These are phyloP conservation scores for Erpetoichthys calabaricus DNA, from an alignment of 2,797 vertebrate species.

Conservation along the genomic window DNA sequence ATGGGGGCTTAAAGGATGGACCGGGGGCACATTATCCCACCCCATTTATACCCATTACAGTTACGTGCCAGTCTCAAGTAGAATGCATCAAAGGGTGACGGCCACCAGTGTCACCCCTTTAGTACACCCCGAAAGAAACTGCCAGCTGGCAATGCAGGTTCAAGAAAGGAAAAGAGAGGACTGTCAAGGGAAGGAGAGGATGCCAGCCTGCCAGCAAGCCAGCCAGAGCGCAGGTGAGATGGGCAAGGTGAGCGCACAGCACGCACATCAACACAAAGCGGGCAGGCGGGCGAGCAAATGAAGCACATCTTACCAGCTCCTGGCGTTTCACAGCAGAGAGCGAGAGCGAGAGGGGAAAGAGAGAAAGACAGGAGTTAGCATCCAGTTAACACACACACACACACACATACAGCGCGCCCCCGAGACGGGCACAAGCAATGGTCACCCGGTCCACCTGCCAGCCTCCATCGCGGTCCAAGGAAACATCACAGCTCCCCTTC, in stretches of 20 bases:
- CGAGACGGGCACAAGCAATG: no score
- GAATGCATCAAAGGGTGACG: no score
- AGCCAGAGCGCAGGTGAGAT: neutral
- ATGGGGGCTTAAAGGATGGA: no score
- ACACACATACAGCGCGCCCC: neutral
- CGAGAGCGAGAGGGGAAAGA: slow-evolving; percentile 38
- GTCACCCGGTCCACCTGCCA: neutral
- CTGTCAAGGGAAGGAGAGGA: no score
- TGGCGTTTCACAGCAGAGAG: slow-evolving; percentile 74
- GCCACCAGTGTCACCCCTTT: no score
- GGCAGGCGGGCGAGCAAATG: slow-evolving; percentile 23
- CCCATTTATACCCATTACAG: no score
- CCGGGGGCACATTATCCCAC: no score
- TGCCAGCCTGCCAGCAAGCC: no score
- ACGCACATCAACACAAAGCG: slow-evolving; percentile 30
- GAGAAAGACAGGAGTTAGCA: slow-evolving; percentile 52
- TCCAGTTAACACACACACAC: slow-evolving; percentile 60
- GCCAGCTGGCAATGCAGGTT: no score
- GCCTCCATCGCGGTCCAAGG: neutral
- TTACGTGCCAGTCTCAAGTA: no score
- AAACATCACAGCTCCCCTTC: neutral
- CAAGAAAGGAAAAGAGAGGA: no score
- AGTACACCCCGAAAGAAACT: no score
- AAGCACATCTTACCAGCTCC: slow-evolving; percentile 87
- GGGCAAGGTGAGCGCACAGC: slow-evolving; percentile 8